Percentiles rank a stretch among this genome's conserved stretches.
Evolutionary conservation across 1,140 invertebrate genomes (phyloP).

Genomic region (Drosophila setifemur): DNA sequence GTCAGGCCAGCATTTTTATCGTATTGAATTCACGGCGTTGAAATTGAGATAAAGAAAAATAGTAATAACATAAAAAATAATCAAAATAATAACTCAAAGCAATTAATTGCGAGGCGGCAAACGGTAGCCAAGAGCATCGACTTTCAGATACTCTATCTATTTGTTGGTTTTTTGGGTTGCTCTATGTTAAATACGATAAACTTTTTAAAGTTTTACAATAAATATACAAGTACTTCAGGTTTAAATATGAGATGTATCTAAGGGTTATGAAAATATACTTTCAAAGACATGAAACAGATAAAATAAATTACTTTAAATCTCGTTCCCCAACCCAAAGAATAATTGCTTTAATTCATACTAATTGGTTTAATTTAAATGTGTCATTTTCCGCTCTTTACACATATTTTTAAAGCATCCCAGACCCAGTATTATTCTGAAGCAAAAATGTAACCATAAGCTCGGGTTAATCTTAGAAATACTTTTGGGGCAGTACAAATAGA

Average conservation of each 20-base stretch:
- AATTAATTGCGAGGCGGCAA: slow-evolving; percentile 19
- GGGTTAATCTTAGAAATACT: background rate
- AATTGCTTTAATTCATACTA: background rate
- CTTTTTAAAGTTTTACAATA: no score
- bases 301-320: no score
- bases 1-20: slow-evolving; percentile 38
- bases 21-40: slow-evolving; percentile 41
- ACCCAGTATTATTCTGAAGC: background rate
- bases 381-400: background rate
- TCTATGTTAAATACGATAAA: no score
- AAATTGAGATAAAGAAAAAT: slow-evolving; percentile 39
- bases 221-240: no score
- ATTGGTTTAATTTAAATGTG: slow-evolving; percentile 18
- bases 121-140: background rate
- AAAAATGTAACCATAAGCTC: background rate
- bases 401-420: background rate
- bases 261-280: no score
- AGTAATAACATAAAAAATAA: slow-evolving; percentile 10
- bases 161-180: no score
- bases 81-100: slow-evolving; percentile 36
- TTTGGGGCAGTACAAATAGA: background rate
- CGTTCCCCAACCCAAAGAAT: background rate
- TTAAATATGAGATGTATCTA: no score
- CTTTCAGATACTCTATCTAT: background rate
- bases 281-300: no score